These are phyloP conservation scores for Trichonephila clavipes DNA, from an alignment of 1,140 invertebrate species.

Conservation along the genomic window DNA sequence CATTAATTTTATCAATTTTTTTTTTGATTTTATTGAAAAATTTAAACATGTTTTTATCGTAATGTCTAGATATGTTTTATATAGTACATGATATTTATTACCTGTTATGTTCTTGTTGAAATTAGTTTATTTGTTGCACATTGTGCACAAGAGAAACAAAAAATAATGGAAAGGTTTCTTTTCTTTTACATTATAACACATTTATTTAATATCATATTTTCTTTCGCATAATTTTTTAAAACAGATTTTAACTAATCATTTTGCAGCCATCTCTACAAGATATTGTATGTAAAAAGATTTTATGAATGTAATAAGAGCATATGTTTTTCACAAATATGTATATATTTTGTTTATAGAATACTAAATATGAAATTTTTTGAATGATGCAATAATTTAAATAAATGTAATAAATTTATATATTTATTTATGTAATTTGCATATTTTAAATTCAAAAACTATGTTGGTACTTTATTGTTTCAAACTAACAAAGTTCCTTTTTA, in stretches of 20 bases:
- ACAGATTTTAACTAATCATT: background rate
- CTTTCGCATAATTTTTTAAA: background rate
- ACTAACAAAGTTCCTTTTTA: no score
- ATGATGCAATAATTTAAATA: no score
- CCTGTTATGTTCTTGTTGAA: background rate
- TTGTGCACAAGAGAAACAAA: background rate
- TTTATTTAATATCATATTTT: background rate
- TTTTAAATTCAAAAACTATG: no score
- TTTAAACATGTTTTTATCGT: constrained; percentile 2
- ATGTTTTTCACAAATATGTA: background rate
- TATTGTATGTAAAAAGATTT: background rate
- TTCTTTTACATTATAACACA: background rate
- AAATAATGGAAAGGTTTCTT: background rate
- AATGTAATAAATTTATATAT: no score
- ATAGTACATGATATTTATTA: background rate
- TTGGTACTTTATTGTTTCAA: no score
- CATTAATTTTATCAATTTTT: constrained; percentile 18
- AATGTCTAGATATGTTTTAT: background rate
- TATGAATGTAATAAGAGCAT: background rate
- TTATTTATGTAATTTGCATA: no score
- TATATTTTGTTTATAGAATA: no score
- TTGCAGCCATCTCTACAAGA: background rate
- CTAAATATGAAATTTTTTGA: no score
- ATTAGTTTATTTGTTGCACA: background rate
- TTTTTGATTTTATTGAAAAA: background rate